A percentile compares a stretch with the other conserved stretches of the same genome.
These are phyloP conservation scores for Amiota mariae DNA, from an alignment of 2,888 invertebrate genomes.

Conservation along the genomic window DNA sequence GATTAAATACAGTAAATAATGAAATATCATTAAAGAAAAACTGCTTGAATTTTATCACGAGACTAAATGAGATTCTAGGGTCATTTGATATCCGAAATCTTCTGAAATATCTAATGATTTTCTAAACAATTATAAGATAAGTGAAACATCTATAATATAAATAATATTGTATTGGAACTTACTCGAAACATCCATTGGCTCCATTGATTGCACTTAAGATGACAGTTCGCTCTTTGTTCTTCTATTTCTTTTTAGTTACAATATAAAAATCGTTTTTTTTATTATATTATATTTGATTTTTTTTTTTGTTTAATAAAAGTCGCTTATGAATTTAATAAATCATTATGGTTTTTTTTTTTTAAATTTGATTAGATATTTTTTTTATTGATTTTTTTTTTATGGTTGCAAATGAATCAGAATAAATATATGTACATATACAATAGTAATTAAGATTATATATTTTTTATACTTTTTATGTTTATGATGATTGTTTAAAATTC, in stretches of 20 bases:
- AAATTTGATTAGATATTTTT: neutral
- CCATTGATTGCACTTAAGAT: neutral
- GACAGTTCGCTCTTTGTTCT: too few species aligned
- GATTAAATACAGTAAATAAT: too few species aligned
- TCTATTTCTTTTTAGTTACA: neutral
- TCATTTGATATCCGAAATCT: too few species aligned
- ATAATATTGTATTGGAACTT: neutral
- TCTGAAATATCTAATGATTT: too few species aligned
- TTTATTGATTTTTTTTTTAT: neutral
- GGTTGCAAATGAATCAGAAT: constrained; percentile 15
- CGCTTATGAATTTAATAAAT: neutral
- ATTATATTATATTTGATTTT: too few species aligned
- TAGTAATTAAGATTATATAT: neutral
- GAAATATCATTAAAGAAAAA: too few species aligned
- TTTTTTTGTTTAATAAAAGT: neutral
- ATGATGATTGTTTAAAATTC: too few species aligned
- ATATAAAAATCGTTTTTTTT: neutral
- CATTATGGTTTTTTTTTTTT: constrained; percentile 3
- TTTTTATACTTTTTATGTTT: neutral
- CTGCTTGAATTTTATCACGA: too few species aligned
- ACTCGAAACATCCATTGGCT: neutral
- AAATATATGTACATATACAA: neutral
- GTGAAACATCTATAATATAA: too few species aligned
- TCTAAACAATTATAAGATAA: too few species aligned
- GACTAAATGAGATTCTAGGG: too few species aligned